Base-by-base conservation (phyloP, 2,797 vertebrate genomes). In the Paramormyrops hopkinsi region DNA sequence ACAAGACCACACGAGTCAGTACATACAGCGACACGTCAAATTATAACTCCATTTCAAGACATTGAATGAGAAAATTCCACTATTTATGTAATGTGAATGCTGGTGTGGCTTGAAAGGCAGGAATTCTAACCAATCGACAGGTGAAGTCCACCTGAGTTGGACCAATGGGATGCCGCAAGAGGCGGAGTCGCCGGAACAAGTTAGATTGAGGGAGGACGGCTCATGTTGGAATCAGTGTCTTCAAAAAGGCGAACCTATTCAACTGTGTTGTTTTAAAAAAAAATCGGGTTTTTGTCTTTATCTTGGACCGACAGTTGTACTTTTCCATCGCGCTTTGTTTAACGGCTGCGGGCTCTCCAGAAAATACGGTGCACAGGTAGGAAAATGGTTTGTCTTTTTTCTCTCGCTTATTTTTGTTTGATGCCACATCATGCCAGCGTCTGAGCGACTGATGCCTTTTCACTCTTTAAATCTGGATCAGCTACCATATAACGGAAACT, bases 171-270 rank as follows among this genome's bases (percentile, higher is more conserved):
- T 59, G 9, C 46, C n/a, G 33, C 56, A 41, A 17, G 17, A 29
- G 83, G 46, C 12, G 59, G 88, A 51, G 82, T 86, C 54, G 2
- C 50, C 46, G 19, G 51, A 89, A 53, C 56, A 84, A 65, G 88
- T 89, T 89, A 86, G 88, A 86, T 89, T 89, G 88, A 86, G 76
- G 84, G 46, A 44, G 29, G 83, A 65, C 83, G 62, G 69, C 85
- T 83, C 88, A 69, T 69, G 88, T 86, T 86, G 56, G 88, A 41
- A 53, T 9, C 82, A 69, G 83, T 89, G 46, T 41, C 83, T 73
- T 82, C 83, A 86, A n/a, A 44, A 69, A 41, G 82, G 44, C 82
- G 37, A 33, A 37, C 46, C 54, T 29, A 50, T 37, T 37, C 33
- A 25, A 53, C 83, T 65, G 82, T 69, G 48, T 53, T 50, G 12